Evolutionary conservation across 2,888 invertebrate genomes (phyloP).

Genomic region (Sinodicranocentrus sp.): DNA sequence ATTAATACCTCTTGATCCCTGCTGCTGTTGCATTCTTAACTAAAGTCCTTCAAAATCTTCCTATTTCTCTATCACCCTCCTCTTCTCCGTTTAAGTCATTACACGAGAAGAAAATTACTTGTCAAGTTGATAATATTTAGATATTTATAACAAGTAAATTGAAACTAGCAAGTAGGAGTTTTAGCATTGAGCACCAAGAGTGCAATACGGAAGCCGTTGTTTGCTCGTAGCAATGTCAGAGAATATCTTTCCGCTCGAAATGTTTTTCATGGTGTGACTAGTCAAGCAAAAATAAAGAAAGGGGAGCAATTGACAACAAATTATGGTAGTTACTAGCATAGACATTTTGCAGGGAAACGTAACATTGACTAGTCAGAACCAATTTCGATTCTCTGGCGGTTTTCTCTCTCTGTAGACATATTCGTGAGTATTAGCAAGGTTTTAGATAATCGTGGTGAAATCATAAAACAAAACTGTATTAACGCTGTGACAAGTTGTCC

Average conservation of each 20-base stretch:
- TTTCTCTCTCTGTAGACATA: too few relatives aligned
- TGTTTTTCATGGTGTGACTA: too few relatives aligned
- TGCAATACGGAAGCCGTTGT: too few relatives aligned
- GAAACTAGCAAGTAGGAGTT: constrained; percentile 41
- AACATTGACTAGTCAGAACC: background rate
- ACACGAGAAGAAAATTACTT: constrained; percentile 44
- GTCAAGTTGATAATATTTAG: constrained; percentile 48
- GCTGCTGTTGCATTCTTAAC: constrained; percentile 29
- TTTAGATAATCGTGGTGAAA: background rate
- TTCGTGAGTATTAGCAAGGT: too few relatives aligned
- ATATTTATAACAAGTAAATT: constrained; percentile 39
- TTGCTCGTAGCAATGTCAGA: too few relatives aligned
- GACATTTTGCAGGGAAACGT: constrained; percentile 12
- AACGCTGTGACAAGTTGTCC: background rate
- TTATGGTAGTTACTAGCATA: constrained; percentile 36
- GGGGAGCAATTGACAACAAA: background rate
- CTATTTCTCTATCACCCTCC: constrained; percentile 20
- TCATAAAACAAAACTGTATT: background rate
- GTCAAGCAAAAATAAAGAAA: too few relatives aligned
- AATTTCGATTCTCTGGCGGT: too few relatives aligned
- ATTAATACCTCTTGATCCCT: constrained; percentile 66
- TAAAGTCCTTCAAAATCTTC: constrained; percentile 38
- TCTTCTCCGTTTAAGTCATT: constrained; percentile 1
- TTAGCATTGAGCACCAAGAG: constrained; percentile 7
- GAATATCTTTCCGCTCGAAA: too few relatives aligned